Base-by-base conservation (phyloP, 2,888 invertebrate species). In the Drosophila ezoana region DNA sequence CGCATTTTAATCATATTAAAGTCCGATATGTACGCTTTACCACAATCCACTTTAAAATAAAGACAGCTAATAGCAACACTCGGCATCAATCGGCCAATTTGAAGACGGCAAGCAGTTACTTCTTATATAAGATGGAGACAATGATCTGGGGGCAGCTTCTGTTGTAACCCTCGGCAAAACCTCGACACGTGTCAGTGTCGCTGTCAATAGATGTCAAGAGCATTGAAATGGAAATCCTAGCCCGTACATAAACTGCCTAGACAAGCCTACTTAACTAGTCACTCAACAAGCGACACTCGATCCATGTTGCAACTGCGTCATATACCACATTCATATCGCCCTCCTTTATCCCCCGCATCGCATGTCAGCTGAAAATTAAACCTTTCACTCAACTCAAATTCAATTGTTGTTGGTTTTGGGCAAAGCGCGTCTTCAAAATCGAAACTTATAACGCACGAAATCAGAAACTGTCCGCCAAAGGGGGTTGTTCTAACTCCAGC, bases 181-280 rank as follows among this genome's bases (percentile, higher is more conserved):
- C 76, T 64, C 76, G 82, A 89, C 89, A 89, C 89, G 89, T 89
- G 89, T 87, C 89, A 81, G 72, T 84, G 79, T 79, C 79, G 73
- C 71, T 84, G 85, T 82, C 80, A 76, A 85, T 85, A 72, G 73
- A 75, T 73, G 72, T 76, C 76, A 72, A 69, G 77, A 84, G 78
- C 72, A 76, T 69, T 70, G 72, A 76, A 73, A 76, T 81, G 74
- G 76, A 74, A 81, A 82, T 76, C 72, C 79, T 64, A 76, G 76
- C 70, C 81, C 57, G 70, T 79, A 58, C 66, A 51, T 66, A 79
- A 79, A 81, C 81, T 70, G 64, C 76, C 76, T 76, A 82, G 80
- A 76, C 82, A 79, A 69, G 74, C 80, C 78, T 80, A 80, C 85
- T 80, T 68, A 76, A 83, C 78, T 78, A 78, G 73, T 82, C 82